These are phyloP conservation scores for Andrena haemorrhoa DNA, from an alignment of 2,888 invertebrate species.

Conservation along the genomic window DNA sequence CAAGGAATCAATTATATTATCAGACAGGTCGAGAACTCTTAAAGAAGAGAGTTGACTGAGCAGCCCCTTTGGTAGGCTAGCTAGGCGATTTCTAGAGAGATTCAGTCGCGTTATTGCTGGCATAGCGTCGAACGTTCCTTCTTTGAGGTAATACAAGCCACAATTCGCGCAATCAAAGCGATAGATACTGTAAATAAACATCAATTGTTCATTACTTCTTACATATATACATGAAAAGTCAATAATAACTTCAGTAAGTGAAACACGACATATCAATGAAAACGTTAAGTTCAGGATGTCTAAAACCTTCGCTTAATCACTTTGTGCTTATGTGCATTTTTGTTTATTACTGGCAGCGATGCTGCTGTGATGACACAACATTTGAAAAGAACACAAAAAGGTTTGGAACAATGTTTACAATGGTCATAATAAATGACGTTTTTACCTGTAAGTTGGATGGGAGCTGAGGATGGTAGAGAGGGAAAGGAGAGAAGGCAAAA, in stretches of 20 bases:
- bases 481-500: no score
- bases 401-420: background rate
- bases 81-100: constrained; percentile 87
- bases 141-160: constrained; percentile 88
- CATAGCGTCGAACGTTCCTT: constrained; percentile 90
- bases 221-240: background rate
- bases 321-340: no score
- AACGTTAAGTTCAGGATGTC: no score
- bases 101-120: constrained; percentile 89
- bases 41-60: constrained; percentile 86
- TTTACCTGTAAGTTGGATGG: constrained; percentile 73
- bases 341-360: no score
- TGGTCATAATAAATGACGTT: background rate
- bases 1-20: constrained; percentile 88
- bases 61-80: constrained; percentile 76
- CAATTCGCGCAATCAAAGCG: constrained; percentile 91
- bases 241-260: background rate
- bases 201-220: background rate
- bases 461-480: no score
- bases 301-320: no score
- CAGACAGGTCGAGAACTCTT: constrained; percentile 90
- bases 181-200: constrained; percentile 87
- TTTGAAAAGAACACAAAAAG: background rate
- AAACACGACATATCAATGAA: background rate
- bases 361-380: background rate